Base-by-base conservation (phyloP, 2,888 invertebrate species). In the Cyclophora albipunctata region DNA sequence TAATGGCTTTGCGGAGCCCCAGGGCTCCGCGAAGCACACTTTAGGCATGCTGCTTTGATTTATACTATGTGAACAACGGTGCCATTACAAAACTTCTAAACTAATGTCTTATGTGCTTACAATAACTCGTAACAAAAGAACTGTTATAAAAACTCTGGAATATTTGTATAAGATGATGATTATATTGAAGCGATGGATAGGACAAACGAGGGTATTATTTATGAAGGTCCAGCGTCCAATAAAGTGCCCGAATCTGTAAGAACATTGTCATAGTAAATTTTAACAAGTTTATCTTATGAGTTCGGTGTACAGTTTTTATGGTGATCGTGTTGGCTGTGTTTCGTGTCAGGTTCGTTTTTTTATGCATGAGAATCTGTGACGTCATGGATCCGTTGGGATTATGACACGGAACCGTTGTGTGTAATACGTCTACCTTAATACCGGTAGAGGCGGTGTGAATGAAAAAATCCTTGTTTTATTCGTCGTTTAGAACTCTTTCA, bases 171-270 rank as follows among this genome's bases (percentile, higher is more conserved):
- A 60, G 57, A 63, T 64, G 58, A 64, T 66, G 67, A 66, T 64
- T 60, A 65, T 60, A 64, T 67, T 53, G 57, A 50, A 50, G 57
- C 51, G 58, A 59, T 59, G 52, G 56, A 53, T 51, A 55, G 51
- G 60, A 63, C 63, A 66, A 70, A 70, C 64, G 60, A 69, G 67
- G 71, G 66, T 68, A 60, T 63, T 69, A 71, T 73, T 73, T 73
- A 73, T 71, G 65, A 60, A 63, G 69, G 71, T 66, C 57, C 62
- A 48, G 45, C 49, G 5, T 60, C 58, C 58, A 62, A 72, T 71
- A 68, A 66, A 69, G 60, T 60, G 54, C 40, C 60, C 52, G 60
- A 71, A 72, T 68, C 65, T 66, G 66, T 63, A 67, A 67, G 67
- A 67, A 70, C 62, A 67, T 72, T 60, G 71, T 58, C 54, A 62